Evolutionary conservation across 1,140 invertebrate genomes (phyloP).

Genomic region (Mylabris phalerata): DNA sequence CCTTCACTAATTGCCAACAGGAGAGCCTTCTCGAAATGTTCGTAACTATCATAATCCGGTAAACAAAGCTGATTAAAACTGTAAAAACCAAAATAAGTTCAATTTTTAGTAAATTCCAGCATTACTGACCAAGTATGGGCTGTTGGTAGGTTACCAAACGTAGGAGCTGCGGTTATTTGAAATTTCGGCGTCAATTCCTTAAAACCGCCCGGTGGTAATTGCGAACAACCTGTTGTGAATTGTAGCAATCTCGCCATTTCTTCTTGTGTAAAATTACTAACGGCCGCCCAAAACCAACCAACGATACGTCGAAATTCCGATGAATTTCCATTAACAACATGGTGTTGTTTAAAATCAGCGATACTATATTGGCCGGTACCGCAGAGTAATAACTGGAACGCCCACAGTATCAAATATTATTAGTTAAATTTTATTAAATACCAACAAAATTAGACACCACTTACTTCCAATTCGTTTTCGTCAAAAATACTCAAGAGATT

Average conservation of each 20-base stretch:
- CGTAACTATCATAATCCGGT: conserved; percentile 89
- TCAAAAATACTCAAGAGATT: conserved; percentile 91
- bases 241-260: conserved; percentile 90
- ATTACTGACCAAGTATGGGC: conserved; percentile 79
- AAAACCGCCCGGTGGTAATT: conserved; percentile 86
- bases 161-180: conserved; percentile 83
- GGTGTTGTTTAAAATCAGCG: conserved; percentile 80
- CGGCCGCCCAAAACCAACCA: conserved; percentile 92
- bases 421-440: conserved; percentile 8
- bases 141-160: conserved; percentile 83
- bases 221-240: conserved; percentile 90
- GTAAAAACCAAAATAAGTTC: conserved; percentile 39
- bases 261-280: conserved; percentile 85
- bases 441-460: conserved; percentile 4
- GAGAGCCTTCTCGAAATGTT: conserved; percentile 85
- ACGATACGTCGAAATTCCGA: conserved; percentile 77
- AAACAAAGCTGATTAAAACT: conserved; percentile 95
- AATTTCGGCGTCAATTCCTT: conserved; percentile 82
- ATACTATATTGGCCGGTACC: conserved; percentile 91
- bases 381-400: conserved; percentile 74
- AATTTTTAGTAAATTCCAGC: too few relatives aligned
- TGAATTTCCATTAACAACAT: conserved; percentile 77
- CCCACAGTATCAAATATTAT: conserved; percentile 36
- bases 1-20: conserved; percentile 91
- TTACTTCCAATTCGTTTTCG: conserved; percentile 91